Percentiles rank a stretch among this genome's conserved stretches.
phyloP scores from a whole-genome alignment of 2,888 invertebrate genomes.

The Carcina quercana region DNA sequence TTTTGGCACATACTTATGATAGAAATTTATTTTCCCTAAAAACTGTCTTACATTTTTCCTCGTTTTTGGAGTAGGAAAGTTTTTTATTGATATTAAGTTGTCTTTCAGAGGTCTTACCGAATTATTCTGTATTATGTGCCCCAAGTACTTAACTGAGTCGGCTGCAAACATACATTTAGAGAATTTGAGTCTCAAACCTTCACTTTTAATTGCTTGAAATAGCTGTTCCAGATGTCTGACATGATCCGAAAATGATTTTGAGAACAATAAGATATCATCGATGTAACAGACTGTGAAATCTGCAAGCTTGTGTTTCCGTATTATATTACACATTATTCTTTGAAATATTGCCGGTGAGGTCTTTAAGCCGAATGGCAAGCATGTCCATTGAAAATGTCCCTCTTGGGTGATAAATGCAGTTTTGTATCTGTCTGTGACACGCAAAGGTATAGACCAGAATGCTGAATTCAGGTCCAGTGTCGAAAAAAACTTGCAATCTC shows the following conservation, averaged over 20 bases:
- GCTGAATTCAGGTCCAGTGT: conserved; percentile 30
- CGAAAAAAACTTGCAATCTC: conserved; percentile 24
- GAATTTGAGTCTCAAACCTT: conserved; percentile 22
- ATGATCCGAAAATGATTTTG: conserved; percentile 2
- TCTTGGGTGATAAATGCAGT: conserved; percentile 12
- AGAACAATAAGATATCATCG: conserved; percentile 6
- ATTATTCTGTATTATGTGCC: conserved; percentile 22
- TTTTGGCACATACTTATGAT: conserved; percentile 18
- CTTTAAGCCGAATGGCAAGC: conserved; percentile 25
- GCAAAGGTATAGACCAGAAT: conserved; percentile 31
- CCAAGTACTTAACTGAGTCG: conserved; percentile 19
- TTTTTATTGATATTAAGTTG: conserved; percentile 15
- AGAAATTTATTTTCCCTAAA: conserved; percentile 22
- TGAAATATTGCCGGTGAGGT: conserved; percentile 27
- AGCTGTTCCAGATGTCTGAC: conserved; percentile 6
- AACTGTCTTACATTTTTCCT: conserved; percentile 14
- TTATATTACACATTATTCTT: conserved; percentile 12
- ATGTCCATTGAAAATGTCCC: conserved; percentile 14
- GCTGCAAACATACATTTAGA: conserved; percentile 20
- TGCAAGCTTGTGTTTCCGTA: conserved; percentile 11
- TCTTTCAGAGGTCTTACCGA: conserved; percentile 20
- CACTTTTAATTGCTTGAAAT: conserved; percentile 17
- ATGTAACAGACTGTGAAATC: conserved; percentile 4
- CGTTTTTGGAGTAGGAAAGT: conserved; percentile 15
- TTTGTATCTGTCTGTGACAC: conserved; percentile 25